phyloP scores from a whole-genome alignment of 2,797 vertebrate species.

The Chaunax sp. region DNA sequence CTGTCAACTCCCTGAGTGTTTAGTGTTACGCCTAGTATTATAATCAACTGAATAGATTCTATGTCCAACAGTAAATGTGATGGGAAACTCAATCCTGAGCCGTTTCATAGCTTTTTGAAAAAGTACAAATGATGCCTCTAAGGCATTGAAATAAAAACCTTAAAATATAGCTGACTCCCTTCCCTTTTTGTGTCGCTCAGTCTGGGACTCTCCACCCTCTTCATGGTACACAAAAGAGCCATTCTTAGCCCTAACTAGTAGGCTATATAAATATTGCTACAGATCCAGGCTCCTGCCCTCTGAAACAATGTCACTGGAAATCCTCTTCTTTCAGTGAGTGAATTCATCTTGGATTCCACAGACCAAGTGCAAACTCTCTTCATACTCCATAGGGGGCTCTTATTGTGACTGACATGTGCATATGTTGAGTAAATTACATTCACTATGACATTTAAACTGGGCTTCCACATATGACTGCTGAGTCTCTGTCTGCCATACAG shows the following conservation, averaged over 20 bases:
- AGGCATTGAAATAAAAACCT: slow-evolving; percentile 63
- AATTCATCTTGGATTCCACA: slow-evolving; percentile 65
- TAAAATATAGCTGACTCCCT: slow-evolving; percentile 53
- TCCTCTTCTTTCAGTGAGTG: slow-evolving; percentile 68
- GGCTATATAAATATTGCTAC: slow-evolving; percentile 81
- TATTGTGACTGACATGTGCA: slow-evolving; percentile 82
- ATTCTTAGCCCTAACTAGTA: slow-evolving; percentile 66
- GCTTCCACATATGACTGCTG: slow-evolving; percentile 69
- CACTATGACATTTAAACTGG: slow-evolving; percentile 80
- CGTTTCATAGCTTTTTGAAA: slow-evolving; percentile 63
- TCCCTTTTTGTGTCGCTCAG: slow-evolving; percentile 56
- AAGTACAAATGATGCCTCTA: slow-evolving; percentile 54
- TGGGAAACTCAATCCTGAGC: slow-evolving; percentile 68
- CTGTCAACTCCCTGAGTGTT: slow-evolving; percentile 60
- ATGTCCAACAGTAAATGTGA: slow-evolving; percentile 43
- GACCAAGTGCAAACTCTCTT: slow-evolving; percentile 58
- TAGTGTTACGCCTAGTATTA: slow-evolving; percentile 57
- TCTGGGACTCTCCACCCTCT: slow-evolving; percentile 54
- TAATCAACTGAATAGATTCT: slow-evolving; percentile 53
- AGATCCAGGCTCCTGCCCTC: slow-evolving; percentile 61
- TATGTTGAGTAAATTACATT: slow-evolving; percentile 81
- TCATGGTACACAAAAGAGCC: slow-evolving; percentile 66
- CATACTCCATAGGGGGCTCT: slow-evolving; percentile 63
- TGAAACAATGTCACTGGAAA: slow-evolving; percentile 73
- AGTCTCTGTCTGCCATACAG: slow-evolving; percentile 57